A percentile compares a stretch with the other conserved stretches of the same genome.
These are phyloP conservation scores for Rhinogobius similis DNA, from an alignment of 2,113 vertebrate genomes.

Conservation along the genomic window DNA sequence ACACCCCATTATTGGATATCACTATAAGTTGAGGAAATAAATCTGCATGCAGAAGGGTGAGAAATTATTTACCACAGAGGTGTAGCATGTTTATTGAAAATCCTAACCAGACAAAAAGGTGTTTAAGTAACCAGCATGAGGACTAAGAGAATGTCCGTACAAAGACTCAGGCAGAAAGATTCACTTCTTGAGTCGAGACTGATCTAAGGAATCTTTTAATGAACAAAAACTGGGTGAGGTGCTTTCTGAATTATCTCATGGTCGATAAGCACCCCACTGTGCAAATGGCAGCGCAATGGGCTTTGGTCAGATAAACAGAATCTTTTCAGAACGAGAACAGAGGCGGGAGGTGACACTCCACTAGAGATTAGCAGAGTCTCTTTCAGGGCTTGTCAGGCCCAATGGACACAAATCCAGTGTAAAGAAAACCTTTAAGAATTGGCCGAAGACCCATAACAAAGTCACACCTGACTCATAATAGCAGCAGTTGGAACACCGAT, in stretches of 20 bases:
- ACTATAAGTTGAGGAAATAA: constrained; percentile 61
- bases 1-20: constrained; percentile 45
- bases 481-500: not conserved
- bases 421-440: constrained; percentile 41
- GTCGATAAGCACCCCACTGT: constrained; percentile 67
- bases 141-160: constrained; percentile 52
- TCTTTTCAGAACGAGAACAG: constrained; percentile 65
- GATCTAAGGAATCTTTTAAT: constrained; percentile 75
- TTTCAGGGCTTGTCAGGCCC: constrained; percentile 62
- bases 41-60: constrained; percentile 23
- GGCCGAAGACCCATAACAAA: not conserved
- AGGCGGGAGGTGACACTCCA: constrained; percentile 62
- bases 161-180: constrained; percentile 56
- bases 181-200: constrained; percentile 69
- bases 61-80: constrained; percentile 35
- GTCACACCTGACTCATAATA: constrained; percentile 21
- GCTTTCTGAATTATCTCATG: constrained; percentile 70
- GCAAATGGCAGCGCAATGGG: constrained; percentile 57
- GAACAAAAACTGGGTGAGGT: constrained; percentile 66
- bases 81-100: constrained; percentile 50
- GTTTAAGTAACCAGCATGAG: constrained; percentile 63
- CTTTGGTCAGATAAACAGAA: constrained; percentile 73
- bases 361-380: constrained; percentile 62
- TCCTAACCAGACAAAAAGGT: constrained; percentile 40
- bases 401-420: constrained; percentile 50